Percentiles rank a stretch among this genome's conserved stretches.
Conservation (phyloP, 1,140 invertebrate species). For the Popillia japonica region DNA sequence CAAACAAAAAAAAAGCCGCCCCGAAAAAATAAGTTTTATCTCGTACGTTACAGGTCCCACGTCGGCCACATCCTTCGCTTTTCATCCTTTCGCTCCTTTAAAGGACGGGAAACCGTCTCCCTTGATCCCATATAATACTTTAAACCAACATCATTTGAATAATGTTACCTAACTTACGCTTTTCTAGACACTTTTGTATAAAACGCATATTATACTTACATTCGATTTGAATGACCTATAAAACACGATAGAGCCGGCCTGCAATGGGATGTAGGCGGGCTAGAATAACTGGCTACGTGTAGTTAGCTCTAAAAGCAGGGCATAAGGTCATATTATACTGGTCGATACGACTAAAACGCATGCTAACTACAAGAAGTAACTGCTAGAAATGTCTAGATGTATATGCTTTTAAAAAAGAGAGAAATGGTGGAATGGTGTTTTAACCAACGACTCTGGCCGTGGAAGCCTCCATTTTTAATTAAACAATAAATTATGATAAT, state of each 20-base stretch:
- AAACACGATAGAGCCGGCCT: background rate
- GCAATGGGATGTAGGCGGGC: background rate
- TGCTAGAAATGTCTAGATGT: too few species aligned
- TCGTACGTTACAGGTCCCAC: background rate
- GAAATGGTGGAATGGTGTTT: too few species aligned
- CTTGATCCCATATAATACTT: background rate
- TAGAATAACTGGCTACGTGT: background rate
- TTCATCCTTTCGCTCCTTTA: background rate
- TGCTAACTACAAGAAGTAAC: background rate
- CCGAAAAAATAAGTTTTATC: slow-evolving; percentile 10
- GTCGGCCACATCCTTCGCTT: background rate
- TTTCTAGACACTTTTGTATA: background rate
- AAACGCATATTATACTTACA: background rate
- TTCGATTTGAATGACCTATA: slow-evolving; percentile 5
- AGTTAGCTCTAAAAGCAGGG: background rate
- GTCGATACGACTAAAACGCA: background rate
- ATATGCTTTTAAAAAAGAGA: too few species aligned
- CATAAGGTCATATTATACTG: background rate
- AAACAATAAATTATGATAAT: too few species aligned
- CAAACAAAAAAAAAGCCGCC: slow-evolving; percentile 1
- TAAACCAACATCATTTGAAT: slow-evolving; percentile 6
- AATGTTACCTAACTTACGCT: slow-evolving; percentile 2
- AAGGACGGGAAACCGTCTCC: background rate
- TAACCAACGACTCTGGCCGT: too few species aligned
- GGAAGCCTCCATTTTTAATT: too few species aligned